Evolutionary conservation across 2,113 vertebrate species (phyloP), one percentile per base, ranked within the genome.

Genomic region (Onychorhynchus coronatus): DNA sequence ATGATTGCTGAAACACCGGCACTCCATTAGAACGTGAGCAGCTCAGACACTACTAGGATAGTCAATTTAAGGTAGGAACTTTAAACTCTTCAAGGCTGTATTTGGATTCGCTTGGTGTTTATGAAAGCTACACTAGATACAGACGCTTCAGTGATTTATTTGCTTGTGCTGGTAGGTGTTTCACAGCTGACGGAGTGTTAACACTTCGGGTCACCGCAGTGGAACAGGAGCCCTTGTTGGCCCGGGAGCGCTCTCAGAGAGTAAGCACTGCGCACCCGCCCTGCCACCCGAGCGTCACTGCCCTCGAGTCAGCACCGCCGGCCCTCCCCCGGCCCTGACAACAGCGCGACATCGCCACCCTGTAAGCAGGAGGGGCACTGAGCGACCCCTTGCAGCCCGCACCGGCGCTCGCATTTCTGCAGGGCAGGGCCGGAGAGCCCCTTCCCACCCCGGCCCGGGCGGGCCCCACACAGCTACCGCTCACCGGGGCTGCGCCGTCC

Each of bases 1-100:
- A 55, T 2, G 24, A 27, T 3, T 0, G 0, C 39, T 84, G 19
- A 61, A 59, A 47, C 20, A 4, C 22, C 3, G 17, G 25, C 22
- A 25, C 0, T 19, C n/a, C 23, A 28, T 9, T 2, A 46, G 7
- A 61, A 17, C 0, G 0, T 1, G 0, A 4, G 2, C 37, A 53
- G 56, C 27, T 68, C 52, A 23, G 42, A 53, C 37, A 37, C n/a
- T 7, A 37, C 21, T 11, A 14, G 11, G 4, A 56, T 5, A 67
- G 28, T 42, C 58, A 22, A 44, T n/a, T 9, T 24, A 46, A 24
- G 0, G 7, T 1, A 23, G 1, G 9, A 47, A 18, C 37, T 70
- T 46, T 20, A 39, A 68, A 67, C 8, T 31, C 41, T 25, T 30
- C 46, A 35, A 1, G 0, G 4, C 2, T 53, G 22, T 31, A 31